These are phyloP conservation scores for Brachionus asplanchnoidis DNA, from an alignment of 1,140 invertebrate genomes.

Conservation along the genomic window DNA sequence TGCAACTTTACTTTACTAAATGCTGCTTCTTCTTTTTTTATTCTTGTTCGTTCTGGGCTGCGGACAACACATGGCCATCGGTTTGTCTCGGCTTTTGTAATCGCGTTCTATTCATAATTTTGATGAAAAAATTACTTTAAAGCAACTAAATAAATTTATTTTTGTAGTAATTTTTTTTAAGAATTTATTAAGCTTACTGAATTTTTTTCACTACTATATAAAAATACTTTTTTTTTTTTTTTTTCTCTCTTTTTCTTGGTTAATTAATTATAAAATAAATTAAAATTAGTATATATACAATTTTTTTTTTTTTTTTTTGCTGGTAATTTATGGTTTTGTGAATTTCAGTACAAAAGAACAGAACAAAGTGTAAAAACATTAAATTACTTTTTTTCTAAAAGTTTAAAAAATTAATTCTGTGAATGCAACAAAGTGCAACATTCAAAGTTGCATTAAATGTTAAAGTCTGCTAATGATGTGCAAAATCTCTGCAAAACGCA, in stretches of 20 bases:
- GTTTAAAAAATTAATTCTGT: too few species aligned
- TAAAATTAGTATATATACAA: background rate
- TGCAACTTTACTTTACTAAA: too few species aligned
- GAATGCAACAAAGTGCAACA: too few species aligned
- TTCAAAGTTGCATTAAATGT: too few species aligned
- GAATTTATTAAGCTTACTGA: background rate
- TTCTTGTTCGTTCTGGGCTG: background rate
- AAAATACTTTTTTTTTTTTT: background rate
- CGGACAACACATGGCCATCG: background rate
- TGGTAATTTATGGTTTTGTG: too few species aligned
- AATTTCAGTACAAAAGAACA: background rate
- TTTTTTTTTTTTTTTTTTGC: background rate
- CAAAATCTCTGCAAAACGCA: too few species aligned
- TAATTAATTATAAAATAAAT: slow-evolving; percentile 23
- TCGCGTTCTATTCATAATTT: background rate
- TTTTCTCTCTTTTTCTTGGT: background rate
- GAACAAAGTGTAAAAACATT: too few species aligned
- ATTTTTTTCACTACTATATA: background rate
- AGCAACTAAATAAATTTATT: background rate
- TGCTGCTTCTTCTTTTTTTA: too few species aligned
- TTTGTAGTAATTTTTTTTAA: slow-evolving; percentile 26
- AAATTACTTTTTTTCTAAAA: too few species aligned
- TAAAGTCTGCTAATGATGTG: too few species aligned
- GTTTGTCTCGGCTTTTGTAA: background rate
- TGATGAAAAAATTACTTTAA: background rate